phyloP scores from a whole-genome alignment of 2,797 vertebrate genomes.

The Crocidura indochinensis region DNA sequence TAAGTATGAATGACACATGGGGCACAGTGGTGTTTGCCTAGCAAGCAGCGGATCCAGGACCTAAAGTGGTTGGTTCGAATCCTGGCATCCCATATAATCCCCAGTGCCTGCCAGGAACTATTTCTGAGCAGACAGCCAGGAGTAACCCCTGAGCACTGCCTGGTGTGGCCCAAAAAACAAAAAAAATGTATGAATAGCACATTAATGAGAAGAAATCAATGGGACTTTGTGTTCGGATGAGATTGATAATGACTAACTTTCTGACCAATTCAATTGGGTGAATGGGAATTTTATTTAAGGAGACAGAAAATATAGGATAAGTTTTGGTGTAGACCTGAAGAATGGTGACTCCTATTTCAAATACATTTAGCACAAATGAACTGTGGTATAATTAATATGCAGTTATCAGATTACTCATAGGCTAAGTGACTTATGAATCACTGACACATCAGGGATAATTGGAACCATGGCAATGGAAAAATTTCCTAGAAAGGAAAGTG shows the following conservation, averaged over 20 bases:
- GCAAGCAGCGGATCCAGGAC: no score
- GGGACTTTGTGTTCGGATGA: background rate
- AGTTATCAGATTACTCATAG: slow-evolving; percentile 33
- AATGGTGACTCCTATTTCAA: slow-evolving; percentile 52
- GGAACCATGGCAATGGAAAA: slow-evolving; percentile 1
- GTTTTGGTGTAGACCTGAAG: background rate
- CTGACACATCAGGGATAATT: slow-evolving; percentile 14
- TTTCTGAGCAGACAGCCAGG: no score
- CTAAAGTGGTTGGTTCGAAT: no score
- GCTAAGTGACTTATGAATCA: slow-evolving; percentile 16
- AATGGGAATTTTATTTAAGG: background rate
- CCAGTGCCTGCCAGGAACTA: no score
- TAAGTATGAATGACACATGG: slow-evolving; percentile 56
- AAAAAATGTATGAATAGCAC: slow-evolving; percentile 37
- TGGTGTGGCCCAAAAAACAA: no score
- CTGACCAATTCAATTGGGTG: background rate
- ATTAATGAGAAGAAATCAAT: slow-evolving; percentile 29
- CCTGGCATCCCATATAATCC: no score
- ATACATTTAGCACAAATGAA: slow-evolving; percentile 3
- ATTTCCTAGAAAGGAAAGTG: slow-evolving; percentile 43
- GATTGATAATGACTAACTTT: slow-evolving; percentile 14
- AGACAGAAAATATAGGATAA: background rate
- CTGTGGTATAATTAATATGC: slow-evolving; percentile 3
- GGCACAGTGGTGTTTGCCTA: no score
- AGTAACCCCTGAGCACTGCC: no score